A percentile compares a stretch with the other conserved stretches of the same genome.
Evolutionary conservation across 2,113 vertebrate genomes (phyloP).

Genomic region (Halcyon senegalensis): DNA sequence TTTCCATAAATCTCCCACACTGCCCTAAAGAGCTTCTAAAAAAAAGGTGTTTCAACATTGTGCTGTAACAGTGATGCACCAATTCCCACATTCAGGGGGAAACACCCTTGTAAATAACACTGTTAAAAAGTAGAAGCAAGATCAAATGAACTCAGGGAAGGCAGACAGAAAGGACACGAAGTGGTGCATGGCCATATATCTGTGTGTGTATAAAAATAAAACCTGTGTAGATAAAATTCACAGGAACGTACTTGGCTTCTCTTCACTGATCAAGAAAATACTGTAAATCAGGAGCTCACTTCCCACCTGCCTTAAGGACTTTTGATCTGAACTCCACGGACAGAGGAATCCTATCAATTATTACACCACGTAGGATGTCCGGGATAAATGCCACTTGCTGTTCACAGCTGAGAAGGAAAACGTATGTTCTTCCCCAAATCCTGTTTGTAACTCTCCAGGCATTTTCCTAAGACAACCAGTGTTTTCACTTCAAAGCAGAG

Average conservation of each 20-base stretch:
- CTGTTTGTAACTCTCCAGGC: not conserved
- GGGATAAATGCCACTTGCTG: not conserved
- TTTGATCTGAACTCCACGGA: not conserved
- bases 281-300: not conserved
- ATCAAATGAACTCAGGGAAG: not conserved
- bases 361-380: not conserved
- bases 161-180: not conserved
- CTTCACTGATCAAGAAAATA: not conserved
- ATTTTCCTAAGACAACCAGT: not conserved
- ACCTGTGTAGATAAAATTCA: not conserved
- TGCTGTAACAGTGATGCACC: not conserved
- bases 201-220: not conserved
- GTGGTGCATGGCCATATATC: fast-evolving
- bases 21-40: not conserved
- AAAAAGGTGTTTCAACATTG: not conserved
- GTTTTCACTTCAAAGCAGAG: not conserved
- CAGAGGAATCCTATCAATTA: conserved; percentile 13
- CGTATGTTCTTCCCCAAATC: not conserved
- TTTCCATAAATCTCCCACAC: fast-evolving
- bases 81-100: not conserved
- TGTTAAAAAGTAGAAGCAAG: not conserved
- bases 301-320: not conserved
- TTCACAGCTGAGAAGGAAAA: not conserved
- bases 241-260: not conserved
- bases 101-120: fast-evolving